Percentiles rank a stretch among this genome's conserved stretches.
phyloP scores from a whole-genome alignment of 2,797 vertebrate genomes.

The Carapus acus region DNA sequence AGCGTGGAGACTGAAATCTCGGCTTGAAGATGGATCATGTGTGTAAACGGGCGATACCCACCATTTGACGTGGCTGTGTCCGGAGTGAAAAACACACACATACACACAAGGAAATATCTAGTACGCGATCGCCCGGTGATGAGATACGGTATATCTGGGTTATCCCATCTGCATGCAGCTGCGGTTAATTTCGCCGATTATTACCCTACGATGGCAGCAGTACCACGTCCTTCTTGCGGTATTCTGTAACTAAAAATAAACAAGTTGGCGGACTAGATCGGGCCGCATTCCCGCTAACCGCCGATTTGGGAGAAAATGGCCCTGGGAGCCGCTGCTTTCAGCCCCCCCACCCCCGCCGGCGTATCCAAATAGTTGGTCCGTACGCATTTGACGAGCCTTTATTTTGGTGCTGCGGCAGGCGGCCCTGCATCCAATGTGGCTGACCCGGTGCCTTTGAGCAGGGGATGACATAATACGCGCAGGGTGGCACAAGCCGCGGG shows the following conservation, averaged over 20 bases:
- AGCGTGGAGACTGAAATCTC: slow-evolving; percentile 34
- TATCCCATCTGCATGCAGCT: no score
- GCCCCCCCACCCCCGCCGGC: slow-evolving; percentile 34
- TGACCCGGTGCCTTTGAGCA: slow-evolving; percentile 55
- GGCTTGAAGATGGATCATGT: slow-evolving; percentile 26
- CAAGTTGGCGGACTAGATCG: slow-evolving; percentile 8
- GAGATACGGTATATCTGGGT: no score
- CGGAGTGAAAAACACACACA: not conserved
- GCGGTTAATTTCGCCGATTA: not conserved
- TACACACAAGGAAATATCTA: no score
- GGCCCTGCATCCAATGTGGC: slow-evolving; percentile 42
- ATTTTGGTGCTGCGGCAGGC: slow-evolving; percentile 63
- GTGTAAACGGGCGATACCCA: not conserved
- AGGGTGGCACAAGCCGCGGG: slow-evolving; percentile 1
- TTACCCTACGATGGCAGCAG: not conserved
- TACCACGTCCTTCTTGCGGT: not conserved
- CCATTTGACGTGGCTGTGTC: not conserved
- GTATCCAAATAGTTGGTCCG: slow-evolving; percentile 33
- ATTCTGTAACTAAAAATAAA: slow-evolving; percentile 17
- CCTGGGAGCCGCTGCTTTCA: slow-evolving; percentile 23
- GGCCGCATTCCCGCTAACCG: not conserved
- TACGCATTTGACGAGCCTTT: slow-evolving; percentile 47
- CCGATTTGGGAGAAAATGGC: slow-evolving; percentile 15
- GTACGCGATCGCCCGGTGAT: no score
- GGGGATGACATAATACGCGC: slow-evolving; percentile 40